Base-by-base conservation (phyloP, 2,797 vertebrate genomes). In the Amblyopsis hoosieri region DNA sequence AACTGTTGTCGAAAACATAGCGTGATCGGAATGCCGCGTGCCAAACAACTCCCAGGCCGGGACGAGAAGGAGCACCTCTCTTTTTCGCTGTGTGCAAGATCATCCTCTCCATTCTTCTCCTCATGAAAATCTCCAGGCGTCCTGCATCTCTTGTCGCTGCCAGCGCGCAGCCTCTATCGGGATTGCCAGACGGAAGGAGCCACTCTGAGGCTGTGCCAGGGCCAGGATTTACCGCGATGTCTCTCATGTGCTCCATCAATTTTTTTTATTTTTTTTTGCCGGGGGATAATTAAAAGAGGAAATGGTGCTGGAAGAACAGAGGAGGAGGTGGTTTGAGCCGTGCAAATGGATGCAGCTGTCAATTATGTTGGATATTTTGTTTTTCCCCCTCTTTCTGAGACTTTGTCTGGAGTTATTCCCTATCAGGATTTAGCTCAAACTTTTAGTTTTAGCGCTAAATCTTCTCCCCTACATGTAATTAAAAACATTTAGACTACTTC, bases 251-350 rank as follows among this genome's bases (percentile, higher is more conserved):
- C 83, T 88, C 87, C 87, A 87, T 91, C 89, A 29, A 29, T 29
- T 29, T 17, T 23, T 23, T 23, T 3, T 1, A 3, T 74, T 80
- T 50, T 71, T 85, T 90, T 89, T 85, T 90, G 85, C 85, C 84
- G 78, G 81, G 85, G 90, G 90, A 92, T 93, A 93, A 94, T 94
- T 94, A 93, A 93, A 92, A 91, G 87, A 90, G 88, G 87, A 91
- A 90, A 91, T 88, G 86, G 87, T 89, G 81, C 87, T 90, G 88
- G 89, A 89, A 90, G 90, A 91, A 90, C 86, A 89, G 85, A 75
- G 79, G 62, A 52, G 42, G 61, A 19, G 23, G 31, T 71, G 73
- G 80, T 74, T 80, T 80, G 85, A 84, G 89, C 76, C n/a, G 48
- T 72, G 86, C 78, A 84, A 90, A 91, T 88, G 79, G 80, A 91